Base-by-base conservation (phyloP, 2,888 invertebrate species). In the Zaprionus obscuricornis region DNA sequence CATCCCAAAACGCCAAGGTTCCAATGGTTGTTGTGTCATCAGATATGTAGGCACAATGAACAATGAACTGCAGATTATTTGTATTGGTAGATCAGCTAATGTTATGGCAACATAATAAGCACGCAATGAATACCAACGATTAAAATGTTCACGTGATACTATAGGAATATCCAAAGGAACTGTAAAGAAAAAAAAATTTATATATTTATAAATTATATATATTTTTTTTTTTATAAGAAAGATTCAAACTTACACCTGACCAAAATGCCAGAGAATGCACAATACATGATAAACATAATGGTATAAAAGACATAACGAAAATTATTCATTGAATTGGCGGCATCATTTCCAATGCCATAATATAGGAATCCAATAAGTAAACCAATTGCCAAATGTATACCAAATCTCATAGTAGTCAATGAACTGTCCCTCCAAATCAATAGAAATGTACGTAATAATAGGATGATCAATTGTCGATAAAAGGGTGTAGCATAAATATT, bases 201-300 rank as follows among this genome's bases (percentile, higher is more conserved):
- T 14, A 29, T 29, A 2, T 49, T 16, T n/a, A 7, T 4, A n/a
- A 5, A n/a, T 31, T 2, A 18, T 11, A 24, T 17, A 33, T 11
- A 8, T n/a, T 16, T 0, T 11, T 2, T 4, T 2, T 10, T 1
- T 0, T 6, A 0, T 1, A 5, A 2, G 57, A 94, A n/a, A n/a
- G n/a, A n/a, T n/a, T n/a, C n/a, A n/a, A n/a, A n/a, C 96, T 96
- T 92, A 98, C 98, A 98, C 68, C 95, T 95, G 18, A 98, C 93
- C 36, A 96, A 93, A 52, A 97, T 95, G 8, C 97, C 94, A 91
- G 96, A 97, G 89, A 98, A 96, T 0, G 98, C 96, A 3, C 96
- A 97, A 89, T 96, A 97, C 95, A 98, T 97, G 46, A 98, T 92
- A 90, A 98, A 98, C 93, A 98, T 95, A 45, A 97, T 93, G 63